A percentile compares a stretch with the other conserved stretches of the same genome.
phyloP scores from a whole-genome alignment of 2,888 invertebrate species.

The Ptycholaimellus sp. region DNA sequence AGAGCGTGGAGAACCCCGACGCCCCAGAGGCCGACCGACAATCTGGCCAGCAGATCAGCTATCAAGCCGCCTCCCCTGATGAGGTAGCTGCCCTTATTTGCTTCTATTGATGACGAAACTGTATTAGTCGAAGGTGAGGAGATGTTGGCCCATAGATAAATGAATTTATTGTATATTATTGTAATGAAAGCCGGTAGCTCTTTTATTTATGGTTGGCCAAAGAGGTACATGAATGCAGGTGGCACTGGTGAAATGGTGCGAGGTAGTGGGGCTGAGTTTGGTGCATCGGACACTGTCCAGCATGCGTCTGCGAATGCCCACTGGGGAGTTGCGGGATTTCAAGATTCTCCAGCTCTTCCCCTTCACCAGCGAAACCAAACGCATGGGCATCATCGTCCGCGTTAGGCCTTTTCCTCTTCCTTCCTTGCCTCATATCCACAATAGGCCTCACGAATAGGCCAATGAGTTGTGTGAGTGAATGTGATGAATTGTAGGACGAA shows the following conservation, averaged over 20 bases:
- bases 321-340: conserved; percentile 32
- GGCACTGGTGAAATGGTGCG: conserved; percentile 45
- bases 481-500: conserved; percentile 36
- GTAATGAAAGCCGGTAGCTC: no score
- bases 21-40: conserved; percentile 40
- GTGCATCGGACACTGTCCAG: conserved; percentile 34
- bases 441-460: conserved; percentile 1
- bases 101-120: no score
- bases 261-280: conserved; percentile 39
- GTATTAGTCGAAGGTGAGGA: no score
- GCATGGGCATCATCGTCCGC: conserved; percentile 47
- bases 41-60: conserved; percentile 28
- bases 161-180: no score
- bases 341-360: conserved; percentile 42
- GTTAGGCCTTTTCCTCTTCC: conserved; percentile 18
- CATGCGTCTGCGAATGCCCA: conserved; percentile 33
- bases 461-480: conserved; percentile 4
- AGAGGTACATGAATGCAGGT: conserved; percentile 27
- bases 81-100: no score
- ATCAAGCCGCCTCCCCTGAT: conserved; percentile 48
- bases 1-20: conserved; percentile 16
- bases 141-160: no score
- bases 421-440: neutral
- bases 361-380: conserved; percentile 45
- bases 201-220: neutral